These are phyloP conservation scores for Lamellibrachia satsuma DNA, from an alignment of 2,888 invertebrate species.

Conservation along the genomic window DNA sequence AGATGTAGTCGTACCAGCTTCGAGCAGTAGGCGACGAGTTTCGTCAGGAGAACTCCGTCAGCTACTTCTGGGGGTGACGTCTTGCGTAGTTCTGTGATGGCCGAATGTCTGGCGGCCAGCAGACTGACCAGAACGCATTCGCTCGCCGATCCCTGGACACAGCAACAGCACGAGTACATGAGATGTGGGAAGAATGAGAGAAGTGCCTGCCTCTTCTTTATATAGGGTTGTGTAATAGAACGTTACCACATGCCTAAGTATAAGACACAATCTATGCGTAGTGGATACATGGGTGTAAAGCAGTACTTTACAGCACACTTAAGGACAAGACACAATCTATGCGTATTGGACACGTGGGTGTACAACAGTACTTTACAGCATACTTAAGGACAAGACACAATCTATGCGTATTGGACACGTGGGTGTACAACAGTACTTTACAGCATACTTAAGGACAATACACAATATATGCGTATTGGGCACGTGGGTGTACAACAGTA, in stretches of 20 bases:
- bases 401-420: too few species aligned
- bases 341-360: too few species aligned
- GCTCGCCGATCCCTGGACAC: conserved; percentile 87
- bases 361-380: too few species aligned
- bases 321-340: too few species aligned
- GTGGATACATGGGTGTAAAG: too few species aligned
- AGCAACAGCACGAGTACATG: not conserved
- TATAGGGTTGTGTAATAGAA: not conserved
- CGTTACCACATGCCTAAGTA: not conserved
- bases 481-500: too few species aligned
- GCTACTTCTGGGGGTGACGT: conserved; percentile 56
- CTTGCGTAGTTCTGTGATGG: conserved; percentile 52
- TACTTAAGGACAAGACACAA: too few species aligned
- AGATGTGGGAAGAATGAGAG: not conserved
- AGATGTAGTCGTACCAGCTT: conserved; percentile 57
- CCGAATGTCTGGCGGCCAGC: conserved; percentile 82
- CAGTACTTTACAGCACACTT: too few species aligned
- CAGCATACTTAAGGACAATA: too few species aligned
- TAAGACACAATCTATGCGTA: not conserved
- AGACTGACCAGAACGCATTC: conserved; percentile 92
- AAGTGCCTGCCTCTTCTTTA: not conserved
- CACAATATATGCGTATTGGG: too few species aligned
- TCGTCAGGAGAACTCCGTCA: conserved; percentile 88
- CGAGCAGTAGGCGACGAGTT: conserved; percentile 82
- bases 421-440: too few species aligned